Evolutionary conservation across 2,888 invertebrate species (phyloP), one percentile per base, ranked within the genome.

Genomic region (Hydrotaea diabolus): DNA sequence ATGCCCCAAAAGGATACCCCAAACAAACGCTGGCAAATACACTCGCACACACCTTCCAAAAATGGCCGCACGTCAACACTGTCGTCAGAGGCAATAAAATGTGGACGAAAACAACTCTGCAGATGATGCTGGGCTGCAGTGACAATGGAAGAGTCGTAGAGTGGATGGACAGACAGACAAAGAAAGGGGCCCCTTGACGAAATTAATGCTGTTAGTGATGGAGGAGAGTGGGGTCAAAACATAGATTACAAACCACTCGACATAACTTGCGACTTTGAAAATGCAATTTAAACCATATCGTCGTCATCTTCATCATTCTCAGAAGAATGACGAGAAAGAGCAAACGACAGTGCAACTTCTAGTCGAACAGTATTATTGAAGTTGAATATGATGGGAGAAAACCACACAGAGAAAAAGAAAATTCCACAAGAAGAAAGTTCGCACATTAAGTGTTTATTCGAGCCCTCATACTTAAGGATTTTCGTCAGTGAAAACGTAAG

Each of bases 151-250:
- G 31, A 15, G 23, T 31, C 3, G 31, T 4, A 31, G 31, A 15
- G 23, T 21, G 59, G 21, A 21, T 8, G 55, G 13, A 55, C 69
- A 23, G 43, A 13, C 1, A 11, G 31, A 19, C n/a, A n/a, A n/a
- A n/a, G n/a, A n/a, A n/a, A n/a, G n/a, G n/a, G n/a, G n/a, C 55
- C 66, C 64, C 72, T 84, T 81, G 78, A 76, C 71, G 31, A 75
- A 81, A 84, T 84, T 81, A 78, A 81, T 78, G 75, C 64, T 72
- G 78, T 75, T 81, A 66, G 74, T 43, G 55, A 71, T 77, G 78
- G 62, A 78, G 21, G 62, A 74, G 77, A 26, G n/a, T 83, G 77
- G 55, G 80, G 75, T 83, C 80, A 69, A 73, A 74, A 77, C 62
- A 83, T 73, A 74, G 73, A 80, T 83, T 83, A 77, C 53, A 62